phyloP scores from a whole-genome alignment of 2,113 vertebrate species.

The Xiphophorus couchianus region DNA sequence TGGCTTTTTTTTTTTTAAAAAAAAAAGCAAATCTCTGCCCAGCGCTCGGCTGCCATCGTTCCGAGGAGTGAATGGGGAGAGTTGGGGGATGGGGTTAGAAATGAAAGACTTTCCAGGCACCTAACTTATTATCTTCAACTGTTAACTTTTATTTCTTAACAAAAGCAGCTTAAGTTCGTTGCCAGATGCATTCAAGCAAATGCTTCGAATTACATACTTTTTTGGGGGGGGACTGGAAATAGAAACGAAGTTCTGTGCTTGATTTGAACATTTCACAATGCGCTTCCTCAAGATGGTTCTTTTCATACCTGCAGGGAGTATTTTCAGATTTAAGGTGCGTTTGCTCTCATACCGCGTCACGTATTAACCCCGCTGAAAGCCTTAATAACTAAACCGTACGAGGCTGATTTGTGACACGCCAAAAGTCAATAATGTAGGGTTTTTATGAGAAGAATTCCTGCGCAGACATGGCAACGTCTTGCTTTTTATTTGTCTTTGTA shows the following conservation, averaged over 20 bases:
- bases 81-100: constrained; percentile 74
- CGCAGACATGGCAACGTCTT: constrained; percentile 30
- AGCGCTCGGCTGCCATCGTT: constrained; percentile 41
- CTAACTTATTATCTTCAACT: constrained; percentile 26
- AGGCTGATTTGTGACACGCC: constrained; percentile 24
- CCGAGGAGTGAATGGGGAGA: constrained; percentile 56
- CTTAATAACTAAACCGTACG: constrained; percentile 28
- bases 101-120: constrained; percentile 27
- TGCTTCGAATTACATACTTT: accelerated
- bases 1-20: too few species aligned
- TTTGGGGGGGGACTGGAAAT: not conserved
- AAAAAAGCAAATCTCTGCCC: constrained; percentile 21
- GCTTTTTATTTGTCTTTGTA: constrained; percentile 51
- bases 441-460: constrained; percentile 13
- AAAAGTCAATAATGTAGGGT: constrained; percentile 34
- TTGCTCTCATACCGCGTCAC: constrained; percentile 34
- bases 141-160: not conserved
- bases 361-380: constrained; percentile 56
- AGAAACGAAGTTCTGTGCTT: constrained; percentile 15
- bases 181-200: not conserved
- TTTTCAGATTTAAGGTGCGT: constrained; percentile 44
- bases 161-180: not conserved
- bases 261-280: constrained; percentile 33
- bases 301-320: constrained; percentile 70
- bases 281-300: constrained; percentile 61